Base-by-base conservation (phyloP, 2,888 invertebrate species). In the Parnassius apollo region DNA sequence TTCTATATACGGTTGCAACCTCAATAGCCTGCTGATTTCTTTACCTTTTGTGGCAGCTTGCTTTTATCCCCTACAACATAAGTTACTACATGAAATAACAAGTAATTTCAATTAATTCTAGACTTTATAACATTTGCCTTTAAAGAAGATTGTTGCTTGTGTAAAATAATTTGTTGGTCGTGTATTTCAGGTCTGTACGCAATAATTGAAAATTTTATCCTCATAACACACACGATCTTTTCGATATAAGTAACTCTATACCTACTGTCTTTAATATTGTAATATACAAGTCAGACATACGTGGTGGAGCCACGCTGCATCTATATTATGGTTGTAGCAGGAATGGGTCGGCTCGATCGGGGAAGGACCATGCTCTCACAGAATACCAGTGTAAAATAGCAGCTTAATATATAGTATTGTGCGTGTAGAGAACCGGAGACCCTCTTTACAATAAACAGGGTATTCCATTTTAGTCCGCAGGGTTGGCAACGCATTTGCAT, bases 11-110 rank as follows among this genome's bases (percentile, higher is more conserved):
- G 62, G 62, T 55, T 42, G 45, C 59, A 59, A 59, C 65, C 65
- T 65, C 59, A 62, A 65, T 62, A 57, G 44, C 57, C 53, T 42
- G 49, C 71, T 65, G 67, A 62, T 65, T 75, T 74, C 72, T 68
- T 60, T 59, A 68, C 61, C 59, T 66, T 69, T 73, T 67, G 65
- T 44, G 69, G 74, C 59, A 65, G 64, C 69, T 70, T 66, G 67
- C 66, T 65, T 13, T 35, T 62, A 46, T 50, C 22, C 53, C 42
- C 49, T 9, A n/a, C n/a, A 44, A 13, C 25, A 53, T 45, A 59
- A 54, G 45, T n/a, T 49, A 45, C 25, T 18, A 12, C 42, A 44
- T 13, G 4, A 9, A 44, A 35, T 42, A 49, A 58, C 45, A 13
- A 11, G 46, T n/a, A 2, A n/a, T 1, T n/a, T 51, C 3, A 22